These are phyloP conservation scores for Nephrotoma flavescens DNA, from an alignment of 2,888 invertebrate genomes.

Conservation along the genomic window DNA sequence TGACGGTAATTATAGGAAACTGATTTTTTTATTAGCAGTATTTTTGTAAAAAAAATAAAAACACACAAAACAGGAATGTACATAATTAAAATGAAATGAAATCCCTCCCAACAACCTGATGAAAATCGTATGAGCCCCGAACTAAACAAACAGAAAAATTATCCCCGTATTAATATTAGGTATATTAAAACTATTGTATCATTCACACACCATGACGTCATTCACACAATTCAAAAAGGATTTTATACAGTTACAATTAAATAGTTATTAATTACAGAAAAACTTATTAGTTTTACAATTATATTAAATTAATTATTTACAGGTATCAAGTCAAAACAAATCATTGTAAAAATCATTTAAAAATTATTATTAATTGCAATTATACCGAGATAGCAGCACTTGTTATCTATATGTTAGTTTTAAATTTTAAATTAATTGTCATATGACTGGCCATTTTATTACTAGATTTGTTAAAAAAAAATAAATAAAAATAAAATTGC, in stretches of 20 bases:
- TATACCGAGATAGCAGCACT: neutral
- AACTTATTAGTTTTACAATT: neutral
- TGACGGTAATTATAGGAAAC: neutral
- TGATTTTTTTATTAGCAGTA: neutral
- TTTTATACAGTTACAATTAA: neutral
- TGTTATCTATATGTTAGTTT: neutral
- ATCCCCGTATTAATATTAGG: neutral
- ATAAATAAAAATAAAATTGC: neutral
- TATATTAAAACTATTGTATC: neutral
- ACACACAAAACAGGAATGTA: neutral
- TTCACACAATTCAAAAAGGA: neutral
- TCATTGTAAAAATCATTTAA: neutral
- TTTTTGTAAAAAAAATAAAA: neutral
- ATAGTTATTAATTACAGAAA: neutral
- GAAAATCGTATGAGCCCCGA: neutral
- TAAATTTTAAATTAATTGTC: neutral
- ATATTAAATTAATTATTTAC: neutral
- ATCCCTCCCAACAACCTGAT: neutral
- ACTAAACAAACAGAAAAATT: neutral
- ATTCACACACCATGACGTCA: neutral
- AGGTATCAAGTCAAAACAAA: neutral
- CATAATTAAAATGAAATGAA: neutral
- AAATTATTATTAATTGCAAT: neutral
- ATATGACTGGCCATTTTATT: neutral
- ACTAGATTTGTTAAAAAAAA: neutral